Percentiles rank a stretch among this genome's conserved stretches.
phyloP scores from a whole-genome alignment of 2,888 invertebrate species.

The Auanema sp. region DNA sequence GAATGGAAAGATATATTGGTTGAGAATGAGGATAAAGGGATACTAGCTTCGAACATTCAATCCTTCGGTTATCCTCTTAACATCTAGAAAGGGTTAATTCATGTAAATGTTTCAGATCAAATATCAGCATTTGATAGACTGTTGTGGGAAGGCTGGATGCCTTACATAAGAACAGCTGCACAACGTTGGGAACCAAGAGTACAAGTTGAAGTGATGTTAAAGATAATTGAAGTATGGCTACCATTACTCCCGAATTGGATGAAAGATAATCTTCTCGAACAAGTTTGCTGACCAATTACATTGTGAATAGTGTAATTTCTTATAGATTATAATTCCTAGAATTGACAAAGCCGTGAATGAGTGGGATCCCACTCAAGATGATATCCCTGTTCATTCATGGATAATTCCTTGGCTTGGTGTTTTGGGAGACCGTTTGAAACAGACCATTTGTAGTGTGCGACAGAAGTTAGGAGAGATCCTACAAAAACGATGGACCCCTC shows the following conservation, averaged over 20 bases:
- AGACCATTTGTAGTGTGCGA: slow-evolving; percentile 85
- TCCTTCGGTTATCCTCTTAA: slow-evolving; percentile 11
- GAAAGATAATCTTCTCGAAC: slow-evolving; percentile 79
- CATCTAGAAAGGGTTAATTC: background rate
- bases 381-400: slow-evolving; percentile 93
- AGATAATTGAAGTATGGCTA: slow-evolving; percentile 80
- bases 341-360: slow-evolving; percentile 46
- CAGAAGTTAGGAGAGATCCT: slow-evolving; percentile 67
- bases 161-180: slow-evolving; percentile 70
- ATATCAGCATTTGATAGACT: slow-evolving; percentile 78
- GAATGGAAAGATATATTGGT: slow-evolving; percentile 45
- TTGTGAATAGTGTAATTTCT: background rate
- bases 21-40: slow-evolving; percentile 7
- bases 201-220: slow-evolving; percentile 74
- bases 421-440: slow-evolving; percentile 72
- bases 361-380: slow-evolving; percentile 92
- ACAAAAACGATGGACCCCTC: slow-evolving; percentile 73
- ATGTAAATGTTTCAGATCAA: slow-evolving; percentile 39
- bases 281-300: slow-evolving; percentile 66
- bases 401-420: slow-evolving; percentile 91
- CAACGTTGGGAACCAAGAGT: slow-evolving; percentile 68
- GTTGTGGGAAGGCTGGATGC: slow-evolving; percentile 88
- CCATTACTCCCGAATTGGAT: slow-evolving; percentile 82
- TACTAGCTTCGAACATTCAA: slow-evolving; percentile 11
- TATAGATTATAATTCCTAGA: slow-evolving; percentile 50